Percentiles rank a stretch among this genome's conserved stretches.
Conservation (phyloP, 1,140 invertebrate species). For the Drosophila busckii region DNA sequence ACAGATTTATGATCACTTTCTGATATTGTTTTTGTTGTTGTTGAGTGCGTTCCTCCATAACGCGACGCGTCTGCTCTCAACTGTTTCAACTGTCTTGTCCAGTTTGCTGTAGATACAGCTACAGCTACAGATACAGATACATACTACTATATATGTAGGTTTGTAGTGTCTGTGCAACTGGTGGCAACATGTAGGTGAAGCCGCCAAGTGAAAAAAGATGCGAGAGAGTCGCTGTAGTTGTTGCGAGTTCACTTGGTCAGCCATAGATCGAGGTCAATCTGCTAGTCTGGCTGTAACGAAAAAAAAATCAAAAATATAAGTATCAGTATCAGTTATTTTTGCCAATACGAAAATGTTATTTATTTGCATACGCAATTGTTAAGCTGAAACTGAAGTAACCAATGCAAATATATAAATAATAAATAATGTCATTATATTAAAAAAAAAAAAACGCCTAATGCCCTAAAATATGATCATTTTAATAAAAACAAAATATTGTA, state of each 20-base stretch:
- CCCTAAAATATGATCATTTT: no score
- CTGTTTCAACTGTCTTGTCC: background rate
- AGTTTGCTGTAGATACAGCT: constrained; percentile 13
- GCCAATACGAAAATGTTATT: no score
- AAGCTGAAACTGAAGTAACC: no score
- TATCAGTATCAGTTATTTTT: no score
- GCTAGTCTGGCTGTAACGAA: no score
- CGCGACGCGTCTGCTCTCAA: background rate
- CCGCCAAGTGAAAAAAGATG: background rate
- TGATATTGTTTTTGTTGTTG: constrained; percentile 39
- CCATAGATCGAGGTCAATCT: constrained; percentile 19
- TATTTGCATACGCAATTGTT: no score
- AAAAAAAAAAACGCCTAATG: no score
- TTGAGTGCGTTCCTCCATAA: constrained; percentile 18
- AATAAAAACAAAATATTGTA: no score
- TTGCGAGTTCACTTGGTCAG: no score
- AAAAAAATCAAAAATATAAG: no score
- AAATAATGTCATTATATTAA: no score
- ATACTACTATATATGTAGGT: background rate
- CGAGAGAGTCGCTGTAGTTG: background rate
- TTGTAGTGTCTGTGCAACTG: background rate
- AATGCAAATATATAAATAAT: no score
- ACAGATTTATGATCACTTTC: constrained; percentile 68
- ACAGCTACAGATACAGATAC: background rate
- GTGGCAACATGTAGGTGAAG: background rate